phyloP scores from a whole-genome alignment of 2,797 vertebrate species.

The Siniperca scherzeri region DNA sequence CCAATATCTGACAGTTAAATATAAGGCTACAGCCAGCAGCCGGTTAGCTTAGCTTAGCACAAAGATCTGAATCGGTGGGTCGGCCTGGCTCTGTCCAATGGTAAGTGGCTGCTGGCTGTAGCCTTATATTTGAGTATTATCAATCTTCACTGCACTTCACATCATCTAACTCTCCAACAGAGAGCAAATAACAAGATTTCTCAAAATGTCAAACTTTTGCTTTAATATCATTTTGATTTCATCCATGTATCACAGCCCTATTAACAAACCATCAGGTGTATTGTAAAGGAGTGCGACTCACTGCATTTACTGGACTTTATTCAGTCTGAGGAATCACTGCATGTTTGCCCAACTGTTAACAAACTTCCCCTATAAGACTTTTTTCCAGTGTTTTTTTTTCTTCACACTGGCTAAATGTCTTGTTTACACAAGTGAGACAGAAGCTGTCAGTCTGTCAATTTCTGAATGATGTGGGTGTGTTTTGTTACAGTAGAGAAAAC shows the following conservation, averaged over 20 bases:
- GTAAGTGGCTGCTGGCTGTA: not conserved
- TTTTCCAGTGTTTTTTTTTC: not conserved
- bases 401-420: not conserved
- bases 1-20: not conserved
- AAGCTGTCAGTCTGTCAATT: not conserved
- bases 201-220: not conserved
- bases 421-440: not conserved
- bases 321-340: not conserved
- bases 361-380: not conserved
- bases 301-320: not conserved
- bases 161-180: too few relatives aligned
- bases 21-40: not conserved
- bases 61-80: not conserved
- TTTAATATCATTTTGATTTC: not conserved
- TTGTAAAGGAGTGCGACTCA: not conserved
- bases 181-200: too few relatives aligned
- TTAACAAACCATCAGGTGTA: not conserved
- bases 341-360: not conserved
- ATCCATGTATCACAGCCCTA: not conserved
- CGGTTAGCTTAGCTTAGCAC: not conserved
- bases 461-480: conserved; percentile 25
- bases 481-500: conserved; percentile 86
- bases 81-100: not conserved
- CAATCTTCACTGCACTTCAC: not conserved
- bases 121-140: not conserved